phyloP scores from a whole-genome alignment of 2,797 vertebrate species.

The Iguana delicatissima region DNA sequence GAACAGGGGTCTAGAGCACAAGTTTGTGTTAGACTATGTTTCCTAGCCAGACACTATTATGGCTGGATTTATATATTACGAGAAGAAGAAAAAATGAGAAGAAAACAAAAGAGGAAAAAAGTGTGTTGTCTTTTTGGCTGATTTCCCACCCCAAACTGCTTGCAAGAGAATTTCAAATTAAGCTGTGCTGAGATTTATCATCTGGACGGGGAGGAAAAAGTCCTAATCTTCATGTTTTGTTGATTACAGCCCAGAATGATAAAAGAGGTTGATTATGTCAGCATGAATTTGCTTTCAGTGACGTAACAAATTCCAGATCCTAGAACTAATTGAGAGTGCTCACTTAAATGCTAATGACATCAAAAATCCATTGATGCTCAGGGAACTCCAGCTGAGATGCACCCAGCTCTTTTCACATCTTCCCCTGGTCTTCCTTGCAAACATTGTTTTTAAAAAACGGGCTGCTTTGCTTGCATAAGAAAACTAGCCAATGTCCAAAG shows the following conservation, averaged over 20 bases:
- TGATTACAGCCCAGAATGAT: constrained; percentile 39
- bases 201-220: constrained; percentile 5
- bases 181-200: constrained; percentile 32
- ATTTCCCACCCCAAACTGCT: constrained; percentile 20
- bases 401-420: neutral
- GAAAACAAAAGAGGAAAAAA: neutral
- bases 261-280: neutral
- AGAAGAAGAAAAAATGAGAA: neutral
- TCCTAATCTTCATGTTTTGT: constrained; percentile 48
- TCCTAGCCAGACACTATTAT: constrained; percentile 35
- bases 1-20: constrained; percentile 22
- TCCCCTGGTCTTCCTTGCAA: neutral
- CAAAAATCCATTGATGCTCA: constrained; percentile 55
- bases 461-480: neutral
- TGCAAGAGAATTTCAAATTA: constrained; percentile 43
- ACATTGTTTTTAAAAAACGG: constrained; percentile 1
- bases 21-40: constrained; percentile 38
- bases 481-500: constrained; percentile 29
- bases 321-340: constrained; percentile 56
- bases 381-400: constrained; percentile 50
- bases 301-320: constrained; percentile 37
- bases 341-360: constrained; percentile 62
- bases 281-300: constrained; percentile 54
- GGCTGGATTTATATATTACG: constrained; percentile 42
- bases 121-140: neutral